Base-by-base conservation (phyloP, 2,797 vertebrate species). In the Acanthurus lineatus region DNA sequence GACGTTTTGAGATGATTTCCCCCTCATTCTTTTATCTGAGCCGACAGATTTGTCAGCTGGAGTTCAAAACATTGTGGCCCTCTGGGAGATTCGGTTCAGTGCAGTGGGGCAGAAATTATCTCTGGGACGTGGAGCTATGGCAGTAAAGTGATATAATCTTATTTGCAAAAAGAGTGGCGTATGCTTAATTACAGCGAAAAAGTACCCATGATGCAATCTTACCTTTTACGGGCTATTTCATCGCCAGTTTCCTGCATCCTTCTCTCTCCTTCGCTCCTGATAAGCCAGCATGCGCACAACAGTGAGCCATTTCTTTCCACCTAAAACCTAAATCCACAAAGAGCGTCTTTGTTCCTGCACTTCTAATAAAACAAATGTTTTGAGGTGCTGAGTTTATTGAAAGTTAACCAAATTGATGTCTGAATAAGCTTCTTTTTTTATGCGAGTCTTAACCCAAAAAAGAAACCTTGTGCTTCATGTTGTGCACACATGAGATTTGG, bases 171-270 rank as follows among this genome's bases (percentile, higher is more conserved):
- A 87, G 83, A 83, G 81, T 83, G 87, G 86, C 69, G 67, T 82
- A 91, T 81, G 93, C 89, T 79, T 94, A 93, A 95, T 95, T 94
- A 90, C 91, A 79, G 88, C 51, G 12, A 93, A 90, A 94, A 95
- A 95, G 93, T 94, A 93, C 93, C 93, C 88, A 42, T 79, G 93
- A 95, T 95, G 88, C 35, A 59, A 95, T 94, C 93, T 92, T 69
- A 79, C 83, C 89, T 87, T 92, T 91, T 85, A 94, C 88, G 91
- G 89, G 84, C 93, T 88, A 92, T 95, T 94, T 94, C 92, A 91
- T 90, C 80, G 69, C 76, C 66, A 63, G 84, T 92, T 93, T 91
- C 89, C 91, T 88, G 90, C 85, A 52, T 22, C 58, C 58, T 65
- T 67, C 69, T 57, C 78, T 54, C 68, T 12, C 51, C 45, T 47